phyloP scores from a whole-genome alignment of 2,888 invertebrate species.

The Cyrtodaria siliqua region DNA sequence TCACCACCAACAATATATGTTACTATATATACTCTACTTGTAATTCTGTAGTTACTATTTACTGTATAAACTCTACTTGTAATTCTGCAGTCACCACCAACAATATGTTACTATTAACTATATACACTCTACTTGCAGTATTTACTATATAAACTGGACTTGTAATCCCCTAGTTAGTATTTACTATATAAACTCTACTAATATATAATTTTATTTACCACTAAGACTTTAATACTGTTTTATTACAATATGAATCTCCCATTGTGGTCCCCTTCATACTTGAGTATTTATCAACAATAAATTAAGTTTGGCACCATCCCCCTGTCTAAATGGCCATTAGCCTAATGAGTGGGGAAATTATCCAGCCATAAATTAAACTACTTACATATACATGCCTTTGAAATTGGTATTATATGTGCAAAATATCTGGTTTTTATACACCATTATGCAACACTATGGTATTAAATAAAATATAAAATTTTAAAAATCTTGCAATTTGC shows the following conservation, averaged over 20 bases:
- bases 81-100: no score
- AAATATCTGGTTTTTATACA: background rate
- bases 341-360: slow-evolving; percentile 52
- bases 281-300: slow-evolving; percentile 12
- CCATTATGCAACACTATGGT: background rate
- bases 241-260: slow-evolving; percentile 1
- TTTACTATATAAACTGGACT: no score
- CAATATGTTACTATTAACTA: no score
- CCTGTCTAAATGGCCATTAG: slow-evolving; percentile 57
- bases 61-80: no score
- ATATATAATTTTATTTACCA: no score
- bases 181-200: no score
- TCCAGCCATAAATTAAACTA: slow-evolving; percentile 58
- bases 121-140: no score
- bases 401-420: background rate
- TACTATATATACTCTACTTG: no score
- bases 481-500: background rate
- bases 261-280: background rate
- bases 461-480: background rate
- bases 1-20: no score
- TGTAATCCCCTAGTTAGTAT: no score
- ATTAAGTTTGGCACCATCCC: slow-evolving; percentile 20
- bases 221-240: no score
- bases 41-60: no score
- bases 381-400: slow-evolving; percentile 21